Percentiles rank a stretch among this genome's conserved stretches.
These are phyloP conservation scores for Congeria kusceri DNA, from an alignment of 2,888 invertebrate genomes.

Conservation along the genomic window DNA sequence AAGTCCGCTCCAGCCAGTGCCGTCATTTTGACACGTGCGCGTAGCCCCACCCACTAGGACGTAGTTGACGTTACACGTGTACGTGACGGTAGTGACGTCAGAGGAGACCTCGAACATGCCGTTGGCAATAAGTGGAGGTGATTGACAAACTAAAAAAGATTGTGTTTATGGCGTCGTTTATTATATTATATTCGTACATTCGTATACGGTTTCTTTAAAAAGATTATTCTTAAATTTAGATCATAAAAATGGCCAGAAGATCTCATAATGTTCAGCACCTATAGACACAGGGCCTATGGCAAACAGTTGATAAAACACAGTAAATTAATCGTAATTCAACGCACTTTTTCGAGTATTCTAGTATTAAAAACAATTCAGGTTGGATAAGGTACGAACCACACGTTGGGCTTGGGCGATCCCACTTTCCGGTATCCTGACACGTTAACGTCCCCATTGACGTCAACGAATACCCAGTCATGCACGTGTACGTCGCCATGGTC, in stretches of 20 bases:
- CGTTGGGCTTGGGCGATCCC: conserved; percentile 36
- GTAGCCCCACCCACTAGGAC: conserved; percentile 27
- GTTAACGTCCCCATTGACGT: conserved; percentile 21
- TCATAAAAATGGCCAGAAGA: not conserved
- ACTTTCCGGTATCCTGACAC: conserved; percentile 33
- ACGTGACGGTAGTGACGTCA: conserved; percentile 34
- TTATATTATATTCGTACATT: too few relatives aligned
- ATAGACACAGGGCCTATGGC: too few relatives aligned
- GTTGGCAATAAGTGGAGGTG: conserved; percentile 20
- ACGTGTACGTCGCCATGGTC: conserved; percentile 41
- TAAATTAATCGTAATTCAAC: too few relatives aligned
- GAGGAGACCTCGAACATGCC: conserved; percentile 25
- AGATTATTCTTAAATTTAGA: too few relatives aligned
- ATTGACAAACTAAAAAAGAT: conserved; percentile 37
- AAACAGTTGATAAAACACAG: too few relatives aligned
- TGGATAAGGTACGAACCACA: conserved; percentile 55
- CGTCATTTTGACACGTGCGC: conserved; percentile 38
- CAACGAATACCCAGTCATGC: conserved; percentile 44
- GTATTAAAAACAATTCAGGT: too few relatives aligned
- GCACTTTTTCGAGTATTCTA: too few relatives aligned
- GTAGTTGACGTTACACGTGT: conserved; percentile 44
- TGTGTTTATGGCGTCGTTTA: too few relatives aligned
- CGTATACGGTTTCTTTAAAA: too few relatives aligned
- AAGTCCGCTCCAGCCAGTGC: conserved; percentile 51
- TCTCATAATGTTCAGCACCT: not conserved